These are phyloP conservation scores for Tiliacea aurago DNA, from an alignment of 2,888 invertebrate species.

Conservation along the genomic window DNA sequence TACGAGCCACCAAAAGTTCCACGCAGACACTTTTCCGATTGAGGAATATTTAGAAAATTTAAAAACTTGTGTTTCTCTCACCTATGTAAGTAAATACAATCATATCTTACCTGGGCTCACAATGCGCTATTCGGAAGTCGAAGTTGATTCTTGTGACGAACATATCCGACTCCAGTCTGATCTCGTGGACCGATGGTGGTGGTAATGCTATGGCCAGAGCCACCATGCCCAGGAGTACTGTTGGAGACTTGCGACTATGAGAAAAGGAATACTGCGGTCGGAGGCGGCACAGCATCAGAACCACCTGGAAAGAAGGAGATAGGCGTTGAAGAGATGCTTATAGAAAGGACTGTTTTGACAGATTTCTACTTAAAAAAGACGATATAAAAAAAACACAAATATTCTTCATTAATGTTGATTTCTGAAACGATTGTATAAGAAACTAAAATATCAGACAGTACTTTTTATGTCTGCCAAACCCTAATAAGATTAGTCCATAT, in stretches of 20 bases:
- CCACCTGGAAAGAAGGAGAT: conserved; percentile 93
- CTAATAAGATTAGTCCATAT: conserved; percentile 21
- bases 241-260: conserved; percentile 96
- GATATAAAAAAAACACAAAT: background rate
- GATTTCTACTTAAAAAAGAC: background rate
- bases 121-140: conserved; percentile 98
- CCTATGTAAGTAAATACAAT: background rate
- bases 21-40: background rate
- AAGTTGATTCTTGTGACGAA: conserved; percentile 99
- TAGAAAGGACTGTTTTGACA: background rate
- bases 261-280: conserved; percentile 98
- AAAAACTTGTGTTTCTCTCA: too few relatives aligned
- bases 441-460: background rate
- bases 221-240: conserved; percentile 97
- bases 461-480: background rate
- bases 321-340: conserved; percentile 38
- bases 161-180: conserved; percentile 98
- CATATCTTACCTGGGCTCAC: conserved; percentile 96
- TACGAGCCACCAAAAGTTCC: background rate
- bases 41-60: background rate
- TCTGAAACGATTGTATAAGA: conserved; percentile 25
- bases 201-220: conserved; percentile 98
- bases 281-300: conserved; percentile 96
- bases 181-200: conserved; percentile 99
- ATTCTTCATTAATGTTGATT: background rate